Evolutionary conservation across 2,888 invertebrate species (phyloP), one percentile per base, ranked within the genome.

Genomic region (Euplexia lucipara): DNA sequence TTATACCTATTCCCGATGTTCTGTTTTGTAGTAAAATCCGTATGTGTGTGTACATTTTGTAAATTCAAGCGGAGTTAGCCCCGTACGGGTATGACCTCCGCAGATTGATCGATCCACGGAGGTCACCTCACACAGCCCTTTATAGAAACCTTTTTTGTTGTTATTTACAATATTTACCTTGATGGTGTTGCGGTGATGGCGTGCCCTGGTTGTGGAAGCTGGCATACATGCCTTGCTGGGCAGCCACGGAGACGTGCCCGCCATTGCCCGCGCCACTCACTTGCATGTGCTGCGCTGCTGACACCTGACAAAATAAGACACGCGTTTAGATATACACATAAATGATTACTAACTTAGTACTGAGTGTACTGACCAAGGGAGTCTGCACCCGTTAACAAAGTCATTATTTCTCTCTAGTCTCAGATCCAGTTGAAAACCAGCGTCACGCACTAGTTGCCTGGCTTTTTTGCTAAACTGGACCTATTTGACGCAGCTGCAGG

Each of bases 201-300:
- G 90, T 88, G 54, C 91, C 90, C 81, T 95, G 92, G 73, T 96
- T 95, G 72, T 96, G 95, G 88, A 95, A 95, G 86, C 84, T 91
- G 67, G 93, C 95, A 94, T 97, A 98, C 96, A 98, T 97, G 81
- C 98, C 97, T 90, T 98, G 98, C 89, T 98, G 98, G 32, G 98
- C 97, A n/a, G 98, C 98, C 63, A 98, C 97, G 2, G 97, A 97
- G 54, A 98, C 97, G 69, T 93, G 94, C 49, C 97, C 97, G 70
- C 97, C 97, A 82, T 96, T 96, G 86, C 97, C 94, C 78, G 97
- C 97, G 78, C 97, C 96, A 83, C 96, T 97, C 81, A 98, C 96
- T 91, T 97, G 97, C 96, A 98, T 96, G 87, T 98, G 98, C 91
- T 98, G 98, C 34, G 98, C 98, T 81, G 98, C 97, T 2, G 98